Base-by-base conservation (phyloP, 2,888 invertebrate species). In the Napeogenes sylphis region DNA sequence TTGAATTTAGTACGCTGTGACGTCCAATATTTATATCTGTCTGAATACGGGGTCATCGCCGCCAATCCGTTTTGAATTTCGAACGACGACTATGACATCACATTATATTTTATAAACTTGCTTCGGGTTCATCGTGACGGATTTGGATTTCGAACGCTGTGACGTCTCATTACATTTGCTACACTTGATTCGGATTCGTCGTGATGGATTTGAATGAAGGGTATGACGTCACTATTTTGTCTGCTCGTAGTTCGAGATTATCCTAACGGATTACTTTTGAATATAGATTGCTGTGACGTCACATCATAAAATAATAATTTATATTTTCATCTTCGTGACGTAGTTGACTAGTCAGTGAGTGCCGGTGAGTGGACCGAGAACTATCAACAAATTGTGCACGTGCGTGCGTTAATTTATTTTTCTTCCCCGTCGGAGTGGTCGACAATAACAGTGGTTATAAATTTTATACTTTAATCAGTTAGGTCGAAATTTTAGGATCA, bases 1-100 rank as follows among this genome's bases (percentile, higher is more conserved):
- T 92, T 96, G 95, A 94, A 62, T 45, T 45, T 56, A 21, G 57
- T 45, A 33, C 33, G 32, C 51, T 57, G 61, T 58, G 64, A 62
- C 60, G 66, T 66, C 66, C 51, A 61, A 63, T 45, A 38, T 14
- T 42, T 10, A 42, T 12, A 42, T 42, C 38, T 38, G 38, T 38
- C 38, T 3, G 8, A 38, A 8, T 38, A 6, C 10, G 12, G 42
- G 12, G 10, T 10, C 10, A 12, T 10, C 47, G 47, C 4, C 4
- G 14, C 5, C 14, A 14, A 4, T 14, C 47, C 47, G 33, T 58
- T 13, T 58, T 51, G 56, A 0, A 57, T 33, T 42, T 33, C 21
- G 33, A 55, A 55, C 35, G 21, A 21, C 21, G 21, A 35, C 56
- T 53, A 61, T 62, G 66, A 66, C 67, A 70, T 72, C 66, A 64